phyloP scores from a whole-genome alignment of 2,888 invertebrate genomes.

The Tipula unca region DNA sequence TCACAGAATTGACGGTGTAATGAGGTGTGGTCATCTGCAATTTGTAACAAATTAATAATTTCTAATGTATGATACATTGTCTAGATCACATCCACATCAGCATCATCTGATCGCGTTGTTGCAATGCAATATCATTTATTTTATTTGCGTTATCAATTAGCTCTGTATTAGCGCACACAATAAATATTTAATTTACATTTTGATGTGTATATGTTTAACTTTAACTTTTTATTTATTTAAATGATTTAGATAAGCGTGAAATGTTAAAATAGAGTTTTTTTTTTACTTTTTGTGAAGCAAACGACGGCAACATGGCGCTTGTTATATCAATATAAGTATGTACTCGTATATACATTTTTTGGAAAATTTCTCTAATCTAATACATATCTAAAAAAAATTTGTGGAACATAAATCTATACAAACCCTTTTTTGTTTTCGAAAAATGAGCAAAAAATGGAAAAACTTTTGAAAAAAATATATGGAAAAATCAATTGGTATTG shows the following conservation, averaged over 20 bases:
- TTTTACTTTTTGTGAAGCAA: not conserved
- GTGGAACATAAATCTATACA: not conserved
- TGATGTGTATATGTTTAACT: not conserved
- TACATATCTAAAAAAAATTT: not conserved
- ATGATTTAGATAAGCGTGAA: not conserved
- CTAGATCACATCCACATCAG: not conserved
- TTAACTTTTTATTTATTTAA: not conserved
- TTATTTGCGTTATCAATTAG: not conserved
- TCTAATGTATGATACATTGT: not conserved
- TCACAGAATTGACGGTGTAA: not conserved
- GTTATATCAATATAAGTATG: not conserved
- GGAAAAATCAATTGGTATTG: not conserved
- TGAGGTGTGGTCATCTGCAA: not conserved
- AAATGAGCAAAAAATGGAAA: not conserved
- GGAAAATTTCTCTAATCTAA: not conserved
- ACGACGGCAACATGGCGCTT: not conserved
- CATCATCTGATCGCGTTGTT: not conserved
- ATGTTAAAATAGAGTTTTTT: not conserved
- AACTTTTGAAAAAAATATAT: not conserved
- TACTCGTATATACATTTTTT: not conserved
- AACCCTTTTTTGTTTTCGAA: not conserved
- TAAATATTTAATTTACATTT: not conserved
- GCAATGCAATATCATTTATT: not conserved
- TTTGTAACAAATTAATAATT: not conserved
- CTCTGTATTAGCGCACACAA: not conserved